Evolutionary conservation across 2,113 vertebrate species (phyloP).

Genomic region (Garra rufa): DNA sequence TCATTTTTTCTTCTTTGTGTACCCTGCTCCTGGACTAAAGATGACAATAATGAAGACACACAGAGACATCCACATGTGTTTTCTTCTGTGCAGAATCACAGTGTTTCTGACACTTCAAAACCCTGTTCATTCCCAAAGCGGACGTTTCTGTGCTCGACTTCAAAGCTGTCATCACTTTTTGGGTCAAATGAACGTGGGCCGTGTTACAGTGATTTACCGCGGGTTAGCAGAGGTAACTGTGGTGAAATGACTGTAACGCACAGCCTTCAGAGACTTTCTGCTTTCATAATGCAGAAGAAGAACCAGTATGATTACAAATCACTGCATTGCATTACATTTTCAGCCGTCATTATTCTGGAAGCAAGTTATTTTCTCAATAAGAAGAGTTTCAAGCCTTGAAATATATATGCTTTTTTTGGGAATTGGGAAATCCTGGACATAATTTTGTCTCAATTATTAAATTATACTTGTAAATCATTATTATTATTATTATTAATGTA

Average conservation of each 20-base stretch:
- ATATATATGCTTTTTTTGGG: neutral
- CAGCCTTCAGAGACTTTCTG: neutral
- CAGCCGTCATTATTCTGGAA: neutral
- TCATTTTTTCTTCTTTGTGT: no score
- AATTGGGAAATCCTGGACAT: neutral
- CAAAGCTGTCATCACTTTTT: neutral
- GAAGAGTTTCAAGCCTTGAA: neutral
- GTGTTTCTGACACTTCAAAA: neutral
- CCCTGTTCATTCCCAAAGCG: neutral
- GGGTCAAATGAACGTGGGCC: neutral
- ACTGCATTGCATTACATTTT: neutral
- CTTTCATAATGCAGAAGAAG: neutral
- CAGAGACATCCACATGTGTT: neutral
- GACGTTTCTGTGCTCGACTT: neutral
- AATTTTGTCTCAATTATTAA: neutral
- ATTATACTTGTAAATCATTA: neutral
- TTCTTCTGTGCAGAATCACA: neutral
- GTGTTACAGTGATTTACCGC: neutral
- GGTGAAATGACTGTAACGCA: neutral
- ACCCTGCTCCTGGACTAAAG: neutral
- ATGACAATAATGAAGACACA: neutral
- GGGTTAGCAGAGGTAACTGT: slow-evolving; percentile 1
- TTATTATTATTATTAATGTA: neutral
- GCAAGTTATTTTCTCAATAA: neutral
- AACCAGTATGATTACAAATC: neutral